phyloP scores from a whole-genome alignment of 2,888 invertebrate species.

The Gandaritis pyraliata region DNA sequence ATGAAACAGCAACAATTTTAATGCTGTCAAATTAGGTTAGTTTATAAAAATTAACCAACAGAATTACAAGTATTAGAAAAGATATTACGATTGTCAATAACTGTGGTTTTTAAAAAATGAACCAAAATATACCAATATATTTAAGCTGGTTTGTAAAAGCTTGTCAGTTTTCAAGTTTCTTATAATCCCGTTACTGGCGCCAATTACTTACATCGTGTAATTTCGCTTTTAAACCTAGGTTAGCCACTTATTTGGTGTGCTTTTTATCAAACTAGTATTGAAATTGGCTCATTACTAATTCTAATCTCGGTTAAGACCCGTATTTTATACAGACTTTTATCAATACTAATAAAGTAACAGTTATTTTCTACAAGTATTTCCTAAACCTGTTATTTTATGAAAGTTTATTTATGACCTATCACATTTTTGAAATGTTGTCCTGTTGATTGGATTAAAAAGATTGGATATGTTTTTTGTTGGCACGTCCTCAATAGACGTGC shows the following conservation, averaged over 20 bases:
- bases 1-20: no score
- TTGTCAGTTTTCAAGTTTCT: slow-evolving; percentile 3
- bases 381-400: slow-evolving; percentile 24
- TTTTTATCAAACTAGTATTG: slow-evolving; percentile 35
- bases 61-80: no score
- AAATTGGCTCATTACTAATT: slow-evolving; percentile 34
- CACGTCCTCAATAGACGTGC: no score
- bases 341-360: slow-evolving; percentile 24
- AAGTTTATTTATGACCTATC: slow-evolving; percentile 43
- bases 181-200: slow-evolving; percentile 27
- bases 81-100: no score
- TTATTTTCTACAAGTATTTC: slow-evolving; percentile 29
- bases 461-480: no score
- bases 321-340: slow-evolving; percentile 25
- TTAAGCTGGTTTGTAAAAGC: slow-evolving; percentile 1
- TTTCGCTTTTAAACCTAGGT: slow-evolving; percentile 23
- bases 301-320: slow-evolving; percentile 29
- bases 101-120: background rate
- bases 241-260: slow-evolving; percentile 25
- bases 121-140: no score
- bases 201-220: slow-evolving; percentile 22
- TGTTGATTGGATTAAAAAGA: no score
- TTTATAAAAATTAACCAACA: no score
- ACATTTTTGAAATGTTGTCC: slow-evolving; percentile 25
- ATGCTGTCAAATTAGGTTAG: no score